phyloP scores from a whole-genome alignment of 2,888 invertebrate species.

The Pseudococcus longispinus region DNA sequence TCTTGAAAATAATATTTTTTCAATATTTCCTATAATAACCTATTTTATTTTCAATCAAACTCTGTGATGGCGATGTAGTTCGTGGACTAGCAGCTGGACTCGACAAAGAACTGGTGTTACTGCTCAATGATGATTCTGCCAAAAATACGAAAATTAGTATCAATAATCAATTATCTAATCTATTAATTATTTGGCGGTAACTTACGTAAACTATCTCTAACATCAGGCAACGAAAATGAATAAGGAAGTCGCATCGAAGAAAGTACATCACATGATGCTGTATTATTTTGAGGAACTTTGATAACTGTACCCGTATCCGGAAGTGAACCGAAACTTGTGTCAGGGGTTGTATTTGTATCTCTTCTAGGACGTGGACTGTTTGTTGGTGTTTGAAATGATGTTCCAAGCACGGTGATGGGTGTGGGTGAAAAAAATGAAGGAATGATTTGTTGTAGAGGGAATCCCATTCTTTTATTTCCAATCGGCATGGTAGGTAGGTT shows the following conservation, averaged over 20 bases:
- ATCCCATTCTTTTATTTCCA: conserved; percentile 17
- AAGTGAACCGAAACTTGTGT: not conserved
- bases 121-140: conserved; percentile 64
- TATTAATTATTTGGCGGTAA: not conserved
- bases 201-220: not conserved
- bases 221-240: not conserved
- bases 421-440: not conserved
- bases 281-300: not conserved
- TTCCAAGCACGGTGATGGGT: not conserved
- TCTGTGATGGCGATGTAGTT: conserved; percentile 63
- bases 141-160: no score
- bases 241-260: not conserved
- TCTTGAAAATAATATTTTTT: not conserved
- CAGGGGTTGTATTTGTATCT: conserved; percentile 9
- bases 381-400: conserved; percentile 39
- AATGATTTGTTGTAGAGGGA: not conserved
- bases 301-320: not conserved
- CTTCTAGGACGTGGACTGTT: conserved; percentile 35
- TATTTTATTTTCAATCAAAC: conserved; percentile 4
- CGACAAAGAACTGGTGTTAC: conserved; percentile 65
- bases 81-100: conserved; percentile 67
- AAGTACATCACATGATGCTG: not conserved
- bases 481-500: not conserved
- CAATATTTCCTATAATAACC: not conserved
- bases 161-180: conserved; percentile 60